Evolutionary conservation across 2,888 invertebrate species (phyloP), one percentile per base, ranked within the genome.

Genomic region (Eristalinus sepulchralis): DNA sequence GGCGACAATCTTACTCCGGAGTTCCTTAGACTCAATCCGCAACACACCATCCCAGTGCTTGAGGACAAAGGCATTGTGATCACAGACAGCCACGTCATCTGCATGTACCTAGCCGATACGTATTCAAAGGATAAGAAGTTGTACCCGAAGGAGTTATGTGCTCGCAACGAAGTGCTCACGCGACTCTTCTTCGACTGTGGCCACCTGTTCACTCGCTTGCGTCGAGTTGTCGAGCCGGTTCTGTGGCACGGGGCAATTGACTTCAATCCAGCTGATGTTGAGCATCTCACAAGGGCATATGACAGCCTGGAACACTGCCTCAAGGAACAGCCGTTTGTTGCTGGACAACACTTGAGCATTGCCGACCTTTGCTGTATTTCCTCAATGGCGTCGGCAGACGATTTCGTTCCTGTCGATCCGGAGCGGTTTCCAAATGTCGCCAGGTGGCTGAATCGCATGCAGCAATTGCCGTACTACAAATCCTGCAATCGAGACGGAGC

Each of bases 111-210:
- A 84, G 93, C 92, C 0, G 93, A 93, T 53, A 94, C 94, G 89
- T 95, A 94, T 88, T 93, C 92, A 0, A 91, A 92, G 80, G 91
- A 93, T 86, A 94, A 94, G 71, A 87, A 91, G 0, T 90, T 95
- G n/a, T 95, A 95, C 89, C 95, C 95, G 0, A 94, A 93, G 88
- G 94, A 94, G 86, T 89, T 92, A 1, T 88, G 91, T n/a, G 89
- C 91, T 83, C 92, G 95, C 57, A 94, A 94, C 0, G 78, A 91
- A 9, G 91, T 95, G n/a, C 90, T 92, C 66, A 89, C 91, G 0
- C 89, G 91, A 0, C 88, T 92, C 22, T 91, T 89, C 86, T 92
- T 89, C 83, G 91, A 92, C 70, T 90, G 91, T 13, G 91, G 92
- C 0, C 91, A 91, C 80, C 63, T 92, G 9, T 91, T 92, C 63